Percentiles rank a stretch among this genome's conserved stretches.
phyloP scores from a whole-genome alignment of 2,113 vertebrate genomes.

The Phyllostomus discolor region DNA sequence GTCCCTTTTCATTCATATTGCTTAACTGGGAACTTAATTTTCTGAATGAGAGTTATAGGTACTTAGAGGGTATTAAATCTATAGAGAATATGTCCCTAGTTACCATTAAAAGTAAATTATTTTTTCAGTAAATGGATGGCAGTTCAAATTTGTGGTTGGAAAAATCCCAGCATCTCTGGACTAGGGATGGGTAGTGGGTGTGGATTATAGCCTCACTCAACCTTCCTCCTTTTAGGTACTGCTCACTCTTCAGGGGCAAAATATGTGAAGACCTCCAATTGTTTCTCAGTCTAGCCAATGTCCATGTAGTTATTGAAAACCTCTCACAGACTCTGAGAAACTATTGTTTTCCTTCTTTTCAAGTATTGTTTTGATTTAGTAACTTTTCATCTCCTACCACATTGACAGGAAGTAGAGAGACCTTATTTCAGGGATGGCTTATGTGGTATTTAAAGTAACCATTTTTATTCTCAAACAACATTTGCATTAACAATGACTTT shows the following conservation, averaged over 20 bases:
- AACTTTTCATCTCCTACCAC: neutral
- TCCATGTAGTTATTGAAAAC: neutral
- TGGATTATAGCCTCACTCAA: neutral
- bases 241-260: neutral
- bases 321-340: neutral
- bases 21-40: neutral
- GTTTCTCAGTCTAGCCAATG: neutral
- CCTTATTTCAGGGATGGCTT: neutral
- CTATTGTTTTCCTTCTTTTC: neutral
- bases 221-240: neutral
- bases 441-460: neutral
- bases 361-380: neutral
- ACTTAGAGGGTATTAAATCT: neutral
- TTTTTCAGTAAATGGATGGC: neutral
- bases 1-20: neutral
- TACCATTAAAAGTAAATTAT: neutral
- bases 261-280: neutral
- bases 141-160: neutral
- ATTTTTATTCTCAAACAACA: neutral
- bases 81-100: neutral
- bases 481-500: neutral
- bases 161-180: neutral
- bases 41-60: neutral
- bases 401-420: neutral
- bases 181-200: neutral